Conservation (phyloP, 2,797 vertebrate species). For the Pagetopsis macropterus region DNA sequence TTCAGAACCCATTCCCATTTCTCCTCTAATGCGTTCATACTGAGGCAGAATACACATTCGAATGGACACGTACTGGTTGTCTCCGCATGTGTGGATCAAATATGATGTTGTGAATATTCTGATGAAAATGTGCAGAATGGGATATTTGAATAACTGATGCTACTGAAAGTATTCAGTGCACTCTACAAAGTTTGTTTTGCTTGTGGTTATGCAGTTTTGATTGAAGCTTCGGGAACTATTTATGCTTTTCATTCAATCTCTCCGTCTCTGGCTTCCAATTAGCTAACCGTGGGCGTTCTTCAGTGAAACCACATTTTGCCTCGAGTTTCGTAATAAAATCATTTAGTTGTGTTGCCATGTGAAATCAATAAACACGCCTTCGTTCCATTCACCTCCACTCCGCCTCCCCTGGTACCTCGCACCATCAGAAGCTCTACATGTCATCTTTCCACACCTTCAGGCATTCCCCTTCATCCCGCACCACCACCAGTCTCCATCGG, state of each 20-base stretch:
- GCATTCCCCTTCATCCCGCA: background rate
- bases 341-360: too few relatives aligned
- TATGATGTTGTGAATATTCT: background rate
- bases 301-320: too few relatives aligned
- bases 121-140: background rate
- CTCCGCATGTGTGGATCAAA: slow-evolving; percentile 4
- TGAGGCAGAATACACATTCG: background rate
- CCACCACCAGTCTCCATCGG: background rate
- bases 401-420: fast-evolving
- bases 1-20: background rate
- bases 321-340: too few relatives aligned
- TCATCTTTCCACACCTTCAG: background rate
- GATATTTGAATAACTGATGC: slow-evolving; percentile 10
- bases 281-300: too few relatives aligned
- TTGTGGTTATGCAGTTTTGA: background rate
- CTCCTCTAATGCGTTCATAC: background rate
- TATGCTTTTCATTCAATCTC: too few relatives aligned
- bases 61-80: background rate
- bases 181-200: background rate
- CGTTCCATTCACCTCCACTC: background rate
- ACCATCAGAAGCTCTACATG: background rate
- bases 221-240: background rate
- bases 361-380: too few relatives aligned
- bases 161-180: background rate
- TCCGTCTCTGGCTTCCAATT: background rate